These are phyloP conservation scores for Agrochola circellaris DNA, from an alignment of 2,888 invertebrate genomes.

Conservation along the genomic window DNA sequence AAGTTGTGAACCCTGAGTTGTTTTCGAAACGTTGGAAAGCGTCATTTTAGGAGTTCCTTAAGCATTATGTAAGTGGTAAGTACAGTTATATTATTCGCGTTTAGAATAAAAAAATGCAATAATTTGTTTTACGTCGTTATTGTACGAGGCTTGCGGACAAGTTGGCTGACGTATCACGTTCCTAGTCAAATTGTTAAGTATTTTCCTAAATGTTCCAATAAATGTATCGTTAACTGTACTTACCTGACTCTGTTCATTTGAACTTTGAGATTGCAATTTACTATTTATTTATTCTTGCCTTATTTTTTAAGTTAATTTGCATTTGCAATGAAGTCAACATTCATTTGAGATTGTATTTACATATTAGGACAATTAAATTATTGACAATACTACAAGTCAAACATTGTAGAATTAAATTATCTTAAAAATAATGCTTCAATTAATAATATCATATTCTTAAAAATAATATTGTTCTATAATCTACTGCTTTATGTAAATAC, in stretches of 20 bases:
- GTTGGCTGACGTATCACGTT: constrained; percentile 65
- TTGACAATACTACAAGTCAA: constrained; percentile 11
- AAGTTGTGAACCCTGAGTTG: background rate
- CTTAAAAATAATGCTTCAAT: constrained; percentile 38
- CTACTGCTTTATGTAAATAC: constrained; percentile 49
- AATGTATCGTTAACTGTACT: constrained; percentile 64
- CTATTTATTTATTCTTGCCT: constrained; percentile 60
- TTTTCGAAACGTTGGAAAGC: constrained; percentile 61
- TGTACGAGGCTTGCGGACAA: constrained; percentile 41
- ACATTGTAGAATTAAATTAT: constrained; percentile 41
- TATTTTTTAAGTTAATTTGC: constrained; percentile 44
- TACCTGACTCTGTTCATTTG: constrained; percentile 54
- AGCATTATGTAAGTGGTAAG: constrained; percentile 67
- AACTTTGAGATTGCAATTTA: constrained; percentile 33
- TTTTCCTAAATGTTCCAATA: constrained; percentile 37
- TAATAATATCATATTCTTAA: constrained; percentile 30
- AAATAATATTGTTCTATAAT: constrained; percentile 26
- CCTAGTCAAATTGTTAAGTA: constrained; percentile 61
- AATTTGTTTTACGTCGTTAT: constrained; percentile 55
- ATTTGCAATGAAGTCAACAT: constrained; percentile 18
- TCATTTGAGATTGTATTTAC: constrained; percentile 50
- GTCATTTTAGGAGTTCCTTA: constrained; percentile 68
- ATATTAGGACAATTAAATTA: background rate
- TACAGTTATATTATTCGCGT: constrained; percentile 68
- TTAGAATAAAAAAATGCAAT: constrained; percentile 58